Conservation (phyloP, 1,140 invertebrate species). For the Rhagoletis pomonella region DNA sequence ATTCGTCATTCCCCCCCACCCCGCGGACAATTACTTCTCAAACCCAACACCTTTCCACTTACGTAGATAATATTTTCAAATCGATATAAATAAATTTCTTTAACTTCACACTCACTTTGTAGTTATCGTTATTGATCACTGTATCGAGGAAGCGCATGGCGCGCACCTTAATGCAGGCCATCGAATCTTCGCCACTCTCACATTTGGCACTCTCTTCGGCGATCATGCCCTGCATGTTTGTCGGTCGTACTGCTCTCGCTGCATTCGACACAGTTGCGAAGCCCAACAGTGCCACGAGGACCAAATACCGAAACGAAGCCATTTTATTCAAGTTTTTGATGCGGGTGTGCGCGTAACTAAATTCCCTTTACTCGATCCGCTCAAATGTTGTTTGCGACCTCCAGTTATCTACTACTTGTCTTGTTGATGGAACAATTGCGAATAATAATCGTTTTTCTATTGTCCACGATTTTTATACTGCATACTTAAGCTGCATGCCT, state of each 20-base stretch:
- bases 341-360: background rate
- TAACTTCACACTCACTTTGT: constrained; percentile 78
- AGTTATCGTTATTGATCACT: constrained; percentile 85
- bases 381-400: constrained; percentile 40
- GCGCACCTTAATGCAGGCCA: constrained; percentile 88
- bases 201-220: constrained; percentile 84
- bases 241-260: constrained; percentile 77
- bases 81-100: background rate
- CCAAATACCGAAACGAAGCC: constrained; percentile 57
- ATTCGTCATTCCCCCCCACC: background rate
- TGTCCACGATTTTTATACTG: constrained; percentile 74
- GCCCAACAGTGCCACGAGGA: constrained; percentile 62
- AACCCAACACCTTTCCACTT: background rate
- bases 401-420: constrained; percentile 68
- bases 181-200: constrained; percentile 82
- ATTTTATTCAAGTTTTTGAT: constrained; percentile 48
- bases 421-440: constrained; percentile 70
- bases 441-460: constrained; percentile 75
- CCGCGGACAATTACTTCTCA: background rate
- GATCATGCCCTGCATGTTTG: constrained; percentile 82
- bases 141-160: constrained; percentile 85
- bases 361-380: constrained; percentile 50
- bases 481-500: constrained; percentile 63
- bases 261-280: constrained; percentile 76
- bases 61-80: background rate